phyloP scores from a whole-genome alignment of 2,797 vertebrate species.

The Anolis apletophallus region DNA sequence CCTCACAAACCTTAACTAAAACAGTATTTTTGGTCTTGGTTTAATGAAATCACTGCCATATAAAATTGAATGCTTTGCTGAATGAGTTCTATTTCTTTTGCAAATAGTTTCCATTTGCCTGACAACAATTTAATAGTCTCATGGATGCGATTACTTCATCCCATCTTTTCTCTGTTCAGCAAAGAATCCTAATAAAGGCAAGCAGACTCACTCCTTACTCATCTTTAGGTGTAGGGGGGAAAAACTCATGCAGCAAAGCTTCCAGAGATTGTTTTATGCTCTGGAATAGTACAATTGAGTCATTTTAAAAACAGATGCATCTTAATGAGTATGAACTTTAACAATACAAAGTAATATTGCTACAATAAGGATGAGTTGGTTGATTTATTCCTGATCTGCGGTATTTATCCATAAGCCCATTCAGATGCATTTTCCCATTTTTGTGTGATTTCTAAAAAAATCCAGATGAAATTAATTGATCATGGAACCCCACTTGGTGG shows the following conservation, averaged over 20 bases:
- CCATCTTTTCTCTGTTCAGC: constrained; percentile 11
- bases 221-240: not conserved
- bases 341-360: not conserved
- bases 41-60: constrained; percentile 38
- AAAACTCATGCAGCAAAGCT: not conserved
- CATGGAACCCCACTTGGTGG: no score
- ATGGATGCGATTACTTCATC: constrained; percentile 40
- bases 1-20: constrained; percentile 28
- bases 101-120: constrained; percentile 49
- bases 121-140: constrained; percentile 42
- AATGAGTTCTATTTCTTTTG: constrained; percentile 40
- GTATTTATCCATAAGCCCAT: not conserved
- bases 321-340: not conserved
- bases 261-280: not conserved
- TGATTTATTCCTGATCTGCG: not conserved
- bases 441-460: not conserved
- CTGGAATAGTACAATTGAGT: not conserved
- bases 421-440: not conserved
- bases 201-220: constrained; percentile 20
- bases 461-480: not conserved
- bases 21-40: constrained; percentile 42
- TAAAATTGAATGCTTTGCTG: constrained; percentile 33
- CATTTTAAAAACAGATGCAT: not conserved
- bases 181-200: constrained; percentile 35
- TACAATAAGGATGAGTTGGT: not conserved